Percentiles rank a stretch among this genome's conserved stretches.
These are phyloP conservation scores for Spermophilus dauricus DNA, from an alignment of 2,113 vertebrate genomes.

Conservation along the genomic window DNA sequence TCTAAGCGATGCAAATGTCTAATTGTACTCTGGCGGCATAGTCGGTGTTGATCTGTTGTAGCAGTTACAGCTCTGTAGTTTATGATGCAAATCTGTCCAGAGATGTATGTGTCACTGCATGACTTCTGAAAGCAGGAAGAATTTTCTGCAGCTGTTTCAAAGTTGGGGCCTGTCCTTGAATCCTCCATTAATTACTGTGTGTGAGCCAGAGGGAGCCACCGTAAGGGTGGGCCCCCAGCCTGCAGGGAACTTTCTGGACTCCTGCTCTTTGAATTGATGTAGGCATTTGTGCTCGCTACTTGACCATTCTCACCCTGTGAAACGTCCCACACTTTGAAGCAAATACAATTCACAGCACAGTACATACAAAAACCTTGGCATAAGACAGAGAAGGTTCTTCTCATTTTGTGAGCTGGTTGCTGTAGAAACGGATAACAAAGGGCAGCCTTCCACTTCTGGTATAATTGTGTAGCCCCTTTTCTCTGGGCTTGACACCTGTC, in stretches of 20 bases:
- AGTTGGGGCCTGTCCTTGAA: slow-evolving; percentile 87
- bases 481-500: slow-evolving; percentile 90
- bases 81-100: slow-evolving; percentile 80
- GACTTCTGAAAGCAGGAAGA: slow-evolving; percentile 79
- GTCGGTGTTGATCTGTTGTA: slow-evolving; percentile 32
- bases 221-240: slow-evolving; percentile 86
- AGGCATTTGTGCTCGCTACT: slow-evolving; percentile 87
- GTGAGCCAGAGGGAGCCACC: slow-evolving; percentile 84
- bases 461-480: slow-evolving; percentile 93
- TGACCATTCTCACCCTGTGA: slow-evolving; percentile 85
- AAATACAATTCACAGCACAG: slow-evolving; percentile 90
- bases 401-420: slow-evolving; percentile 91
- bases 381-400: slow-evolving; percentile 91
- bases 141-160: slow-evolving; percentile 87
- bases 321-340: slow-evolving; percentile 88
- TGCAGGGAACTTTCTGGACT: slow-evolving; percentile 83
- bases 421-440: slow-evolving; percentile 93
- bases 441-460: slow-evolving; percentile 92
- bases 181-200: slow-evolving; percentile 85
- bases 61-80: slow-evolving; percentile 68
- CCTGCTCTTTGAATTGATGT: slow-evolving; percentile 85
- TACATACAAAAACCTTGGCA: slow-evolving; percentile 90
- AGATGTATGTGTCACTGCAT: slow-evolving; percentile 47
- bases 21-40: background rate
- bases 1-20: slow-evolving; percentile 70